Base-by-base conservation (phyloP, 2,888 invertebrate genomes). In the Campoletis raptor region DNA sequence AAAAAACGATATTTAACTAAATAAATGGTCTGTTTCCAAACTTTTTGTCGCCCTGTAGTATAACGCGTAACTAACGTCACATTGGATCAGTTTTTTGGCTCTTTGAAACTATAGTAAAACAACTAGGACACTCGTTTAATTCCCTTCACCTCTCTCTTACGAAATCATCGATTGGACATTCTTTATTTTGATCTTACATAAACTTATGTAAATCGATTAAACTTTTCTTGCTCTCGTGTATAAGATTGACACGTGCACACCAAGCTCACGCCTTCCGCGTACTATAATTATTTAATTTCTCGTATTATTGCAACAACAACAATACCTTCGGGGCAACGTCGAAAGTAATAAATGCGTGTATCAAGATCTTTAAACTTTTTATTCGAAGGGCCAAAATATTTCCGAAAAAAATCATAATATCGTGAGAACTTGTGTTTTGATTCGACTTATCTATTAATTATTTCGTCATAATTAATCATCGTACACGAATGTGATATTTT, bases 171-270 rank as follows among this genome's bases (percentile, higher is more conserved):
- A 77, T 77, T 64, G 36, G 64, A 36, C 76, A 45, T 45, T 64
- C 10, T 42, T 45, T 77, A 24, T 45, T 42, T 42, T 36, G 10
- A 30, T 64, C 76, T 76, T 61, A 64, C 36, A 21, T 64, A 64
- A 52, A 54, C 52, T 72, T 72, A 72, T 52, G 72, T 52, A 52
- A 72, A 72, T 72, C 72, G 52, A 52, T 72, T 72, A 6, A n/a
- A 52, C 7, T 48, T 45, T 72, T 72, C 4, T 52, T 48, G 30
- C 48, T 72, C 48, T 72, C 72, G 9, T n/a, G 18, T n/a, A 9
- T 61, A 15, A 36, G 52, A 45, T 72, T 72, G 72, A 72, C 72
- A 52, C 52, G 72, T 37, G 40, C 67, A 67, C 30, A 18, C 45
- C 8, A 18, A 36, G 72, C 9, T 48, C 48, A 30, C 52, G 72